phyloP scores from a whole-genome alignment of 2,797 vertebrate species.

The Premnoplex brunnescens region DNA sequence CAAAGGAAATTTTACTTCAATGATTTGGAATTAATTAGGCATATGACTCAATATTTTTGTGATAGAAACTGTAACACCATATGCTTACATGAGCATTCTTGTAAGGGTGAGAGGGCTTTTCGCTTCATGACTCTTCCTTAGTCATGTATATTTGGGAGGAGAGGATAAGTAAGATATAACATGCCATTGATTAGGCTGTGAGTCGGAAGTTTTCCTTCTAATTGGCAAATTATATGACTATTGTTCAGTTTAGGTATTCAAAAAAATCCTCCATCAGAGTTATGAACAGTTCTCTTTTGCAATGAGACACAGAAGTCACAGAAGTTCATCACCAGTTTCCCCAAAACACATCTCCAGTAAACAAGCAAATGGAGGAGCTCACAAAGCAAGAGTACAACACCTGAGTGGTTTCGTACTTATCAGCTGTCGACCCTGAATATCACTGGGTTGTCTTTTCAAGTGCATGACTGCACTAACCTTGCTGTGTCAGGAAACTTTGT shows the following conservation, averaged over 20 bases:
- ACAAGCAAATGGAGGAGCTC: background rate
- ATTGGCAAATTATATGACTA: background rate
- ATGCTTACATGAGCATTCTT: background rate
- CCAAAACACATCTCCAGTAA: background rate
- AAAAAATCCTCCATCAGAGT: background rate
- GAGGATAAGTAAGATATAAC: background rate
- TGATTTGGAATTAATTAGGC: background rate
- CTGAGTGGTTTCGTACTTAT: background rate
- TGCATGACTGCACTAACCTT: constrained; percentile 24
- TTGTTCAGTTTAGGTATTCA: background rate
- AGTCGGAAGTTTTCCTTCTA: background rate
- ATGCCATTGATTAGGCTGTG: background rate
- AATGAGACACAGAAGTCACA: background rate
- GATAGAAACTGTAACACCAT: background rate
- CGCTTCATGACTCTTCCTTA: background rate
- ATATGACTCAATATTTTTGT: background rate
- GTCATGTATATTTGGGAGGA: background rate
- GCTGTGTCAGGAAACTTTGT: constrained; percentile 26
- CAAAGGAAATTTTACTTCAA: background rate
- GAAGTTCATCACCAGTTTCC: fast-evolving
- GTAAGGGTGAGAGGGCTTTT: background rate
- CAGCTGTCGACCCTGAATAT: background rate
- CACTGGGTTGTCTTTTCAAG: background rate
- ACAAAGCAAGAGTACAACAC: background rate
- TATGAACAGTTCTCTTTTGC: background rate